Conservation (phyloP, 2,113 vertebrate species). For the Benitochromis conjunctus region DNA sequence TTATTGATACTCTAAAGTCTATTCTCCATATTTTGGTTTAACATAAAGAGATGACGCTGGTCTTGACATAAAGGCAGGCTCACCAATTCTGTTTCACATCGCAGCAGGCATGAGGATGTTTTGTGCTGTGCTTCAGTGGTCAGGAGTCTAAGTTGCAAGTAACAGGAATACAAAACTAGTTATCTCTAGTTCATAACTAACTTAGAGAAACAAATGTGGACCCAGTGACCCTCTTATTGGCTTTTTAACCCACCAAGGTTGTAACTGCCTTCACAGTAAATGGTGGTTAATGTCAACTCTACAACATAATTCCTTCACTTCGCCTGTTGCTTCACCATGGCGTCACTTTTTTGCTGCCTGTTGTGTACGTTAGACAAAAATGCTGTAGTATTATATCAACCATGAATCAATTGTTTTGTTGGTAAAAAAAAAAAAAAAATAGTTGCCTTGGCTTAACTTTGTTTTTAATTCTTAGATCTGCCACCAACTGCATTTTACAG, state of each 20-base stretch:
- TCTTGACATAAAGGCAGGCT: background rate
- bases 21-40: background rate
- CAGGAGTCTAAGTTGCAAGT: background rate
- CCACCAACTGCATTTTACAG: background rate
- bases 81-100: background rate
- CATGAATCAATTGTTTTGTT: background rate
- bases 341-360: background rate
- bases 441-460: background rate
- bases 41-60: background rate
- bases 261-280: background rate
- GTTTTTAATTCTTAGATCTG: background rate
- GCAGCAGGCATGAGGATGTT: background rate
- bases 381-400: background rate
- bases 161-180: background rate
- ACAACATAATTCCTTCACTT: background rate
- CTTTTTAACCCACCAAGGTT: background rate
- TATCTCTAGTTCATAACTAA: background rate
- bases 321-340: background rate
- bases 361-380: background rate
- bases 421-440: background rate
- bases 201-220: background rate
- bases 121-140: background rate
- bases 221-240: background rate
- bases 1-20: background rate
- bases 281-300: background rate